Evolutionary conservation across 1,140 invertebrate genomes (phyloP).

Genomic region (Agrypnia vestita): DNA sequence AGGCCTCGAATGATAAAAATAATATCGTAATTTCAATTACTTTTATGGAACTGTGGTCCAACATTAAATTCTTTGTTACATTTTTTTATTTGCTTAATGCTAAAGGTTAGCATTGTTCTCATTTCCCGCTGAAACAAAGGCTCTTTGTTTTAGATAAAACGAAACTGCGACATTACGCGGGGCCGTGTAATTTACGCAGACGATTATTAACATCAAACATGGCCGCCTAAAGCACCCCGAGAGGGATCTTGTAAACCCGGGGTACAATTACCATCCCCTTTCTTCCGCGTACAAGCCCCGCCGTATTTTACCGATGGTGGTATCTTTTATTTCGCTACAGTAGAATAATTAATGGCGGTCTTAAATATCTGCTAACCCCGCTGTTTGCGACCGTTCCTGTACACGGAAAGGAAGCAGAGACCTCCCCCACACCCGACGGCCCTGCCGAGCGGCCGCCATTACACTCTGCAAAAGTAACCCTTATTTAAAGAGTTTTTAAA

Average conservation of each 20-base stretch:
- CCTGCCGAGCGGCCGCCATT: slow-evolving; percentile 3
- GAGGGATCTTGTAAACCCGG: slow-evolving; percentile 48
- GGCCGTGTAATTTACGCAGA: slow-evolving; percentile 32
- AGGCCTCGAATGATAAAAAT: too few species aligned
- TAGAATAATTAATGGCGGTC: slow-evolving; percentile 61
- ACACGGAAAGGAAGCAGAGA: slow-evolving; percentile 54
- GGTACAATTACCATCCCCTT: slow-evolving; percentile 44
- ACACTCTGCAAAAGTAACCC: slow-evolving; percentile 30
- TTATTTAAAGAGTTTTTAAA: slow-evolving; percentile 37
- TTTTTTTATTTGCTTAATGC: neutral
- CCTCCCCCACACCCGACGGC: slow-evolving; percentile 18
- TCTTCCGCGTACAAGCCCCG: slow-evolving; percentile 23
- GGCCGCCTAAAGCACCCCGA: slow-evolving; percentile 33
- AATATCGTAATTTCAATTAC: too few species aligned
- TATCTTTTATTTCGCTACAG: slow-evolving; percentile 51
- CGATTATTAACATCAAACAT: slow-evolving; percentile 48
- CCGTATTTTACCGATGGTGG: neutral
- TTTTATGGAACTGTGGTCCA: too few species aligned
- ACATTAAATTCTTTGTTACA: too few species aligned
- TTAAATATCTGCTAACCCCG: slow-evolving; percentile 59
- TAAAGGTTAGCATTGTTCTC: slow-evolving; percentile 36
- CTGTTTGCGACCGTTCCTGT: slow-evolving; percentile 50
- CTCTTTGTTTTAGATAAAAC: slow-evolving; percentile 34
- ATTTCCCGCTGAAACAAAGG: slow-evolving; percentile 30
- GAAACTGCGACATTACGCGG: slow-evolving; percentile 35